A percentile compares a stretch with the other conserved stretches of the same genome.
Evolutionary conservation across 2,888 invertebrate species (phyloP).

Genomic region (Drosophila silvestris): DNA sequence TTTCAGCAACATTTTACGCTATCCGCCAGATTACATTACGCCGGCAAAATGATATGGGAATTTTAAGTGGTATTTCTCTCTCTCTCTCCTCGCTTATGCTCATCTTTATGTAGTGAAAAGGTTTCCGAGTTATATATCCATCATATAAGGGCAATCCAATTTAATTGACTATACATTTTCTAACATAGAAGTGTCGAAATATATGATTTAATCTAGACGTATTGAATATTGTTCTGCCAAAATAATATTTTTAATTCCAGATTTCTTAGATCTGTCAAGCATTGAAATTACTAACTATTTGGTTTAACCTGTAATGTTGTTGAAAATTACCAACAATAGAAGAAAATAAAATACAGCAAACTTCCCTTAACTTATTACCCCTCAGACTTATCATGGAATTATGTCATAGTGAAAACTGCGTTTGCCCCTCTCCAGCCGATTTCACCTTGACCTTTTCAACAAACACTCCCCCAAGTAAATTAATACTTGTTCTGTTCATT

Average conservation of each 20-base stretch:
- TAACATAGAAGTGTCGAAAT: neutral
- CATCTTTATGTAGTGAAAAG: neutral
- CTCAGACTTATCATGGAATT: neutral
- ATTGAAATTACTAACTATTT: neutral
- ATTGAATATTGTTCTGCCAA: neutral
- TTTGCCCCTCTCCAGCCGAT: neutral
- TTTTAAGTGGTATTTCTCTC: slow-evolving; percentile 5
- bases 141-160: neutral
- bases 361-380: neutral
- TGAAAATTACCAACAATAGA: neutral
- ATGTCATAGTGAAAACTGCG: neutral
- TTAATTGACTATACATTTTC: neutral
- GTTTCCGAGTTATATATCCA: neutral
- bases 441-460: slow-evolving; percentile 9
- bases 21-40: slow-evolving; percentile 26
- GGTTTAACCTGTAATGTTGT: neutral
- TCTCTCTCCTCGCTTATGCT: no score
- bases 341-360: no score
- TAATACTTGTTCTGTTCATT: slow-evolving; percentile 8
- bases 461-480: slow-evolving; percentile 7
- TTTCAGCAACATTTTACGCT: slow-evolving; percentile 43
- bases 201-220: neutral
- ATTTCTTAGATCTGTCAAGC: neutral
- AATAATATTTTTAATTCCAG: neutral
- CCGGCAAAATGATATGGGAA: neutral